Evolutionary conservation across 2,797 vertebrate species (phyloP).

Genomic region (Iguana delicatissima): DNA sequence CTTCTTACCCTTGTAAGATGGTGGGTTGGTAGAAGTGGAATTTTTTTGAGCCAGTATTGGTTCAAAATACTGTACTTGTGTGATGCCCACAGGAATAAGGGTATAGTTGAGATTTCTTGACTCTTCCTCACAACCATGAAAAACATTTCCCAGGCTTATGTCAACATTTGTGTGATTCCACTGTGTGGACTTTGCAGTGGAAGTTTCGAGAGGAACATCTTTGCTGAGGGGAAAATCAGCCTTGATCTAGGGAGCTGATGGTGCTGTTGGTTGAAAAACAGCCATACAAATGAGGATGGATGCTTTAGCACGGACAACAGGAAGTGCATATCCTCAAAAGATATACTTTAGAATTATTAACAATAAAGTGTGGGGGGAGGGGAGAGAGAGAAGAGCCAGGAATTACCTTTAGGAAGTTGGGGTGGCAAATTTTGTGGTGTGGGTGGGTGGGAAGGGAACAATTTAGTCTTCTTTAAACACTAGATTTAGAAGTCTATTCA

Average conservation of each 20-base stretch:
- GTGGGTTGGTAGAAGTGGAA: accelerated
- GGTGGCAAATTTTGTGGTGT: background rate
- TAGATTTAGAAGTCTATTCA: too few relatives aligned
- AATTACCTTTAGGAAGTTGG: background rate
- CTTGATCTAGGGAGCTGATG: background rate
- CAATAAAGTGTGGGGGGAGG: too few relatives aligned
- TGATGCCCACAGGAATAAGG: accelerated
- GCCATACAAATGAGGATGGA: too few relatives aligned
- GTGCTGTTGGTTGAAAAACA: background rate
- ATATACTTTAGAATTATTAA: background rate
- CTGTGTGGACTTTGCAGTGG: background rate
- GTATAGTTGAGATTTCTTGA: background rate
- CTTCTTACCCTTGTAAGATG: accelerated
- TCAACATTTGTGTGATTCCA: background rate
- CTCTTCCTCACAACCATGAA: background rate
- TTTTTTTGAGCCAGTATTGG: too few relatives aligned
- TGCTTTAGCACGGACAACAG: background rate
- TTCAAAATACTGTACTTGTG: background rate
- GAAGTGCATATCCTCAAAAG: background rate
- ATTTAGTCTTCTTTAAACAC: too few relatives aligned
- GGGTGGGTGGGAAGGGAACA: too few relatives aligned
- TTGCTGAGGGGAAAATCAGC: background rate
- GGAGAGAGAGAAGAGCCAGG: too few relatives aligned
- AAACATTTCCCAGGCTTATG: too few relatives aligned
- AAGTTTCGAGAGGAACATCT: too few relatives aligned